Percentiles rank a stretch among this genome's conserved stretches.
phyloP scores from a whole-genome alignment of 2,797 vertebrate species.

The Gymnothorax javanicus region DNA sequence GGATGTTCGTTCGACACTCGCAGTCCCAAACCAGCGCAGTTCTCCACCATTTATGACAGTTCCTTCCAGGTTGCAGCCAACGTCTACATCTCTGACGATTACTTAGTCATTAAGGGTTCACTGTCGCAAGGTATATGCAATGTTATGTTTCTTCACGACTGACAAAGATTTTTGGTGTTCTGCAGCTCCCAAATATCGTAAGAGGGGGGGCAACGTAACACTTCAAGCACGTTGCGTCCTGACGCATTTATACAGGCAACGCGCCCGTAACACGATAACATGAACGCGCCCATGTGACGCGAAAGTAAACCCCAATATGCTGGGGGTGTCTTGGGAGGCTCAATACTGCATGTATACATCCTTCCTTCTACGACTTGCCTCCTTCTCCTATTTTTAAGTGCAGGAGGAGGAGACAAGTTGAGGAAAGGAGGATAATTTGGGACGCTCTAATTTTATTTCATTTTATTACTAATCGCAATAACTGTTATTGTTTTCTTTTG shows the following conservation, averaged over 20 bases:
- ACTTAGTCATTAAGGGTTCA: neutral
- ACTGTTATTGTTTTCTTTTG: no score
- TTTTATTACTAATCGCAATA: no score
- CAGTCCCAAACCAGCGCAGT: slow-evolving; percentile 24
- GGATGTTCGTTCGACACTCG: slow-evolving; percentile 33
- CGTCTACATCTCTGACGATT: slow-evolving; percentile 2
- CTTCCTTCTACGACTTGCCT: no score
- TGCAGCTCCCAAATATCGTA: slow-evolving; percentile 24
- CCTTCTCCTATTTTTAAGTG: no score
- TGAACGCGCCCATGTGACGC: slow-evolving; percentile 11
- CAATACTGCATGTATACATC: no score
- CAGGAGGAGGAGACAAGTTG: no score
- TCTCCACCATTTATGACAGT: slow-evolving; percentile 31
- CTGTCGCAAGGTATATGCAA: neutral
- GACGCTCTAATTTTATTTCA: no score
- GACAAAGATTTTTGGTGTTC: neutral
- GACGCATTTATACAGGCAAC: slow-evolving; percentile 40
- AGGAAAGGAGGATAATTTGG: no score
- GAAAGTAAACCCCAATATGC: no score
- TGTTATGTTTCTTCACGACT: neutral
- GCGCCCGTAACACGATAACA: slow-evolving; percentile 26
- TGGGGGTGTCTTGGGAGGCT: no score
- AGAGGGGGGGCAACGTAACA: slow-evolving; percentile 28
- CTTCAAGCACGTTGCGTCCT: slow-evolving; percentile 45
- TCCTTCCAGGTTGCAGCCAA: slow-evolving; percentile 17